phyloP scores from a whole-genome alignment of 2,797 vertebrate species.

The Pipistrellus pipistrellus region DNA sequence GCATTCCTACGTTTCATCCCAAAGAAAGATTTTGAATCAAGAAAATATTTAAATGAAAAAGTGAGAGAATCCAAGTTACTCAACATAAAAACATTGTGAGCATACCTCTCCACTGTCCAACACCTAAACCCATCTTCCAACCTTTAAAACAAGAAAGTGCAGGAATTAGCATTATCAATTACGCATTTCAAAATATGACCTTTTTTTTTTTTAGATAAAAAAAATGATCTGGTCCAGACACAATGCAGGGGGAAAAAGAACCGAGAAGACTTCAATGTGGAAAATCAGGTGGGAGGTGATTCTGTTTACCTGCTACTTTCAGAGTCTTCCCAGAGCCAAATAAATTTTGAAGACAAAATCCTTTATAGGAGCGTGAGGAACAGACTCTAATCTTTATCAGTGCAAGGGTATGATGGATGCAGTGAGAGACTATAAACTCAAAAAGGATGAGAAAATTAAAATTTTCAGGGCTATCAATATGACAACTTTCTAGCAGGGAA shows the following conservation, averaged over 20 bases:
- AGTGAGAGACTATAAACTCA: not conserved
- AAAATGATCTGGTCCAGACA: not conserved
- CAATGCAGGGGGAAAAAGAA: not conserved
- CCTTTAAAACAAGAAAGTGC: not conserved
- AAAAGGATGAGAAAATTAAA: slow-evolving; percentile 46
- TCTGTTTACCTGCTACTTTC: not conserved
- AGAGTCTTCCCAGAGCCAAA: not conserved
- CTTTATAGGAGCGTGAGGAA: not conserved
- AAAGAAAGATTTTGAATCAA: not conserved
- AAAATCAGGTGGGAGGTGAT: not conserved
- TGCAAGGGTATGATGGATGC: not conserved
- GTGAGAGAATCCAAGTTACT: slow-evolving; percentile 23
- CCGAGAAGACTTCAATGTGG: not conserved
- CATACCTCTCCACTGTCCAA: not conserved
- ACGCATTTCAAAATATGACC: slow-evolving; percentile 28
- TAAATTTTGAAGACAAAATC: not conserved
- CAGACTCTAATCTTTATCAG: slow-evolving; percentile 39
- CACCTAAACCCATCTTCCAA: not conserved
- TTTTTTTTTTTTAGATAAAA: not conserved
- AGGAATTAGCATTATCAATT: not conserved
- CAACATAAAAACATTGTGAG: not conserved
- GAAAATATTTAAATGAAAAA: slow-evolving; percentile 46
- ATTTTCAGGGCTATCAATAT: not conserved
- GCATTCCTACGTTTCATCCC: not conserved
- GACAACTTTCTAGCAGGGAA: slow-evolving; percentile 28